phyloP scores from a whole-genome alignment of 2,888 invertebrate species.

The Drosophila mimetica region DNA sequence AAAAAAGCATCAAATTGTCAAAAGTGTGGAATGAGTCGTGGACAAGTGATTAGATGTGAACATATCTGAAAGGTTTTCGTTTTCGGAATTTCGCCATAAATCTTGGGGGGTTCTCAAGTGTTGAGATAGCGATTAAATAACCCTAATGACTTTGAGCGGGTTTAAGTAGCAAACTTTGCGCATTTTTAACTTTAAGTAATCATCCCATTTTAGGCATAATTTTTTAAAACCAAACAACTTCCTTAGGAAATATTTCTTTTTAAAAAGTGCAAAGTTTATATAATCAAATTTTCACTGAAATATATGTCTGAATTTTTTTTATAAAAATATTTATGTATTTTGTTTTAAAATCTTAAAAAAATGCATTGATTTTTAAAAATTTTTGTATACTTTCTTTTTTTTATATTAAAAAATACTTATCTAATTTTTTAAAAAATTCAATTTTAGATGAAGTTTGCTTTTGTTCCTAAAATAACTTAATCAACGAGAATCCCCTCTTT shows the following conservation, averaged over 20 bases:
- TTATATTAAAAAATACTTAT: background rate
- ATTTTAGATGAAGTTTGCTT: background rate
- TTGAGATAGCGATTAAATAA: conserved; percentile 23
- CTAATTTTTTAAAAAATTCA: background rate
- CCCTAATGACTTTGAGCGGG: conserved; percentile 28
- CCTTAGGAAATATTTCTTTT: too few species aligned
- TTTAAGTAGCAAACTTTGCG: background rate
- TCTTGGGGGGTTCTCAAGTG: conserved; percentile 20
- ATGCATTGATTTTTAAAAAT: too few species aligned
- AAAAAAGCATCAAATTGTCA: conserved; percentile 31
- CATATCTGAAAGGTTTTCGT: conserved; percentile 19
- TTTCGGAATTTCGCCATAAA: conserved; percentile 31
- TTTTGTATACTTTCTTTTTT: background rate
- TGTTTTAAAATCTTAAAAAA: background rate
- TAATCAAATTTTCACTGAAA: background rate
- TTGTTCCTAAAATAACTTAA: conserved; percentile 1
- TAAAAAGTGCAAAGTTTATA: too few species aligned
- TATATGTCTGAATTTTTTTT: background rate
- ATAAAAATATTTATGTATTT: background rate
- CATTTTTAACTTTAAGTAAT: too few species aligned
- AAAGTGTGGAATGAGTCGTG: conserved; percentile 28
- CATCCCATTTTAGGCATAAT: too few species aligned
- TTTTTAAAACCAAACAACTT: too few species aligned
- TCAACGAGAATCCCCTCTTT: background rate
- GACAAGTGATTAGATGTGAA: conserved; percentile 27